Conservation (phyloP, 2,888 invertebrate genomes). For the Netelia melanura region DNA sequence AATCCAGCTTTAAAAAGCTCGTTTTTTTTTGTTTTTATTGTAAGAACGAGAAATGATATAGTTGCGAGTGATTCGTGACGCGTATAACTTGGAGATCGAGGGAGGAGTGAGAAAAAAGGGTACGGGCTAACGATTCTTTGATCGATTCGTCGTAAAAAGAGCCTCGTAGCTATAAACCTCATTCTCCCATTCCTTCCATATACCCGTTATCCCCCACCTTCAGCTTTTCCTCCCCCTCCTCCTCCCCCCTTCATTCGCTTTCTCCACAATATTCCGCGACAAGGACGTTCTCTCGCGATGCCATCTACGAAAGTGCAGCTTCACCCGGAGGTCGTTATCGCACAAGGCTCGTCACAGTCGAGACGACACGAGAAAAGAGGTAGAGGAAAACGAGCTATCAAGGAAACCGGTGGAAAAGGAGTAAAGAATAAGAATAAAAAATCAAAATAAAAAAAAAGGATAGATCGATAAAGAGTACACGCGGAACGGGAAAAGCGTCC, state of each 20-base stretch:
- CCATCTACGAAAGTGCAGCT: constrained; percentile 51
- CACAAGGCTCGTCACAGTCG: constrained; percentile 46
- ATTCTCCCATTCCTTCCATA: background rate
- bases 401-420: constrained; percentile 8
- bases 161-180: constrained; percentile 26
- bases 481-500: background rate
- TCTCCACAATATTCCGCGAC: constrained; percentile 39
- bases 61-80: background rate
- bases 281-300: constrained; percentile 7
- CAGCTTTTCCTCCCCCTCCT: background rate
- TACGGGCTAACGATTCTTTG: constrained; percentile 22
- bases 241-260: constrained; percentile 12
- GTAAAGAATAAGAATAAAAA: background rate
- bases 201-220: constrained; percentile 7
- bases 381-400: constrained; percentile 26
- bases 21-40: background rate
- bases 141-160: constrained; percentile 25
- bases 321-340: constrained; percentile 54
- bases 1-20: background rate
- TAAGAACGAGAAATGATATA: background rate
- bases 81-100: background rate
- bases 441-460: background rate
- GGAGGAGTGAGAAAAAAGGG: background rate
- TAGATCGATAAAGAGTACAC: constrained; percentile 1
- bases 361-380: constrained; percentile 46